Percentiles rank a stretch among this genome's conserved stretches.
phyloP scores from a whole-genome alignment of 1,140 invertebrate species.

The Planococcus citri region DNA sequence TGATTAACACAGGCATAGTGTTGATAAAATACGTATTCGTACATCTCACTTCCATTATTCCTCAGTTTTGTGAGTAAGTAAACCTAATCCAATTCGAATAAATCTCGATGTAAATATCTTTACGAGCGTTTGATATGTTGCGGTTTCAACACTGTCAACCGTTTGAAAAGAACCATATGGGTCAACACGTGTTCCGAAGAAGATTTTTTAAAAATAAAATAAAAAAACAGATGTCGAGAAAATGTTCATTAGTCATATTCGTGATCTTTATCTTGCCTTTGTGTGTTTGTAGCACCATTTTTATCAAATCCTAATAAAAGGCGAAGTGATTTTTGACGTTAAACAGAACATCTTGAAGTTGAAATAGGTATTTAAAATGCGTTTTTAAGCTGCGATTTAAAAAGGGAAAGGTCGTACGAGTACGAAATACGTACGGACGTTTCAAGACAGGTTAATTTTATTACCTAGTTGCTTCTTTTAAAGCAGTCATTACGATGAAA shows the following conservation, averaged over 20 bases:
- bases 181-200: not conserved
- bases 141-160: not conserved
- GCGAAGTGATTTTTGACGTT: not conserved
- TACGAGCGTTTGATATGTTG: not conserved
- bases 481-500: too few species aligned
- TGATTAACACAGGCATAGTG: too few species aligned
- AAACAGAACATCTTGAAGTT: not conserved
- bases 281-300: not conserved
- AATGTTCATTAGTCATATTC: conserved; percentile 5
- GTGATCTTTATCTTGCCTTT: not conserved
- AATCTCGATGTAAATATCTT: not conserved
- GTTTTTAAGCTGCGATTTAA: too few species aligned
- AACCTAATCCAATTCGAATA: not conserved
- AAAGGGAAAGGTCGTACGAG: too few species aligned
- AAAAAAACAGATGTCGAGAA: conserved; percentile 7
- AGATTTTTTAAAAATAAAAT: not conserved
- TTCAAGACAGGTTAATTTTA: too few species aligned
- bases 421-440: too few species aligned
- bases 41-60: too few species aligned
- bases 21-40: too few species aligned
- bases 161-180: conserved; percentile 2
- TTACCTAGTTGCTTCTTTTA: too few species aligned
- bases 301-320: not conserved
- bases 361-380: too few species aligned
- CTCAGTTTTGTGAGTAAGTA: too few species aligned